Percentiles rank a stretch among this genome's conserved stretches.
phyloP scores from a whole-genome alignment of 2,113 vertebrate genomes.

The Thinocorus orbignyianus region DNA sequence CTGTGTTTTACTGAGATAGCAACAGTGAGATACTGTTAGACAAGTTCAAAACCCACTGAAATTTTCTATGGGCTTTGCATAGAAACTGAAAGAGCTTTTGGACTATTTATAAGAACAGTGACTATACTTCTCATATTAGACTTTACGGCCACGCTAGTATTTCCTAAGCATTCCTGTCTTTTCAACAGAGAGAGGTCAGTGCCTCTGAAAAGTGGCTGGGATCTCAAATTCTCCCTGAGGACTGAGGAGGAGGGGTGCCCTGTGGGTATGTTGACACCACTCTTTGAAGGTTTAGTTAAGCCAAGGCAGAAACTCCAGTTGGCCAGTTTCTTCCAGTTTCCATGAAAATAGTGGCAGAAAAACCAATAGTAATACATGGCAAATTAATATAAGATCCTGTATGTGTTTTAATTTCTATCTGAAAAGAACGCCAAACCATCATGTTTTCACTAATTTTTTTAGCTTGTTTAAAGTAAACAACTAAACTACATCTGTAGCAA shows the following conservation, averaged over 20 bases:
- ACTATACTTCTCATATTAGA: neutral
- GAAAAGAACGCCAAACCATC: neutral
- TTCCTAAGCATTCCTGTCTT: neutral
- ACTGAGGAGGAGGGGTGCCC: neutral
- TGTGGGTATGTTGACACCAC: accelerated
- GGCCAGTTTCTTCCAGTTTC: neutral
- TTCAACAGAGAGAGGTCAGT: neutral
- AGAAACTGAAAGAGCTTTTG: neutral
- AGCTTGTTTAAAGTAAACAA: neutral
- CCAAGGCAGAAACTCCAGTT: too few species aligned
- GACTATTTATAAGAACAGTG: neutral
- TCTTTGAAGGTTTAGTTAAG: neutral
- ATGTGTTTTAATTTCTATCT: neutral
- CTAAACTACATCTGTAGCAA: neutral
- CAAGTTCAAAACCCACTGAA: neutral
- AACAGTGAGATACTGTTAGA: neutral
- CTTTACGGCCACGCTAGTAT: neutral
- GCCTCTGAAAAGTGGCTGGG: neutral
- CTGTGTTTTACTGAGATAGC: neutral
- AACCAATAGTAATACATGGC: accelerated
- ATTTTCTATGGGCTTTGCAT: neutral
- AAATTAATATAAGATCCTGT: neutral
- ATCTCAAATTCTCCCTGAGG: neutral
- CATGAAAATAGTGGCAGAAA: neutral
- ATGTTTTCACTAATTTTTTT: neutral